Conservation (phyloP, 2,113 vertebrate species). For the Amphiprion ocellaris region DNA sequence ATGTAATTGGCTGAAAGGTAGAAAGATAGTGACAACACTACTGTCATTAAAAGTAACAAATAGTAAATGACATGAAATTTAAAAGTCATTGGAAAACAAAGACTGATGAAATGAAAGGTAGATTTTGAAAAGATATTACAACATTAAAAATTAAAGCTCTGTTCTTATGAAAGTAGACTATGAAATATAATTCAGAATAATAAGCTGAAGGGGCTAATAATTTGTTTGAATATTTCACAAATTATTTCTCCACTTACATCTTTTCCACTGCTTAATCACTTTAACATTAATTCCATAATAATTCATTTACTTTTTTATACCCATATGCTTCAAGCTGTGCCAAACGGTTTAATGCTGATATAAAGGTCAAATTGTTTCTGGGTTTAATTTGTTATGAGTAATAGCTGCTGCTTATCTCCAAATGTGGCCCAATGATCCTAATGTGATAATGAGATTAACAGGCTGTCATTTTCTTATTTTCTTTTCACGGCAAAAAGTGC, state of each 20-base stretch:
- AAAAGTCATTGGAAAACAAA: no score
- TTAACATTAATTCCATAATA: not conserved
- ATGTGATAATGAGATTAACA: constrained; percentile 70
- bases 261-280: not conserved
- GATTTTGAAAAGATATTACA: no score
- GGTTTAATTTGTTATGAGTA: constrained; percentile 33
- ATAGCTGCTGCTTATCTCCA: constrained; percentile 41
- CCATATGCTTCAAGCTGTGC: not conserved
- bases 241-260: not conserved
- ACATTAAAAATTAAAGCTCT: no score
- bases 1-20: no score
- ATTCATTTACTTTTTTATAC: not conserved
- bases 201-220: no score
- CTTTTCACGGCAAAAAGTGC: not conserved
- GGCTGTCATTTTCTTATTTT: constrained; percentile 38
- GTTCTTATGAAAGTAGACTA: no score
- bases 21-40: no score
- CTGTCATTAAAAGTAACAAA: no score
- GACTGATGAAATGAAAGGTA: no score
- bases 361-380: constrained; percentile 8
- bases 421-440: constrained; percentile 9
- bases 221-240: not conserved
- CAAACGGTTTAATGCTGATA: not conserved
- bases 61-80: no score
- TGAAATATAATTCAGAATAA: no score